These are phyloP conservation scores for Argya squamiceps DNA, from an alignment of 2,797 vertebrate genomes.

Conservation along the genomic window DNA sequence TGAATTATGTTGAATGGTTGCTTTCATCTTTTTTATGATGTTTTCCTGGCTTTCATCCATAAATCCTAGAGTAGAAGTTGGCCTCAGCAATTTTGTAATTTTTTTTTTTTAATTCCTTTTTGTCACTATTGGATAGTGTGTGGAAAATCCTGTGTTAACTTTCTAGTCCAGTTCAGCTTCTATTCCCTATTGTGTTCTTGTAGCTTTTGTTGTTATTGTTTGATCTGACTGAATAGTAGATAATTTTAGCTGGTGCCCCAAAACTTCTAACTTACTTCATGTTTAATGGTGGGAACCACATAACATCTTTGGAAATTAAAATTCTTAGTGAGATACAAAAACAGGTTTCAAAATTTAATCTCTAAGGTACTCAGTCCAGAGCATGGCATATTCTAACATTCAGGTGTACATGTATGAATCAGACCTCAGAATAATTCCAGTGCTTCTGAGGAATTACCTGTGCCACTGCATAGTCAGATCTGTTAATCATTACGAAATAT, in stretches of 20 bases:
- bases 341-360: not conserved
- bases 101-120: not conserved
- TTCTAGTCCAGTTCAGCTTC: not conserved
- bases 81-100: not conserved
- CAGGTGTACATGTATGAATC: not conserved
- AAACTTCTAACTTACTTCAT: not conserved
- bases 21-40: constrained; percentile 42
- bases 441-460: not conserved
- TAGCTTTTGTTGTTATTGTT: not conserved
- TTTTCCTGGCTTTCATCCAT: constrained; percentile 32
- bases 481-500: not conserved
- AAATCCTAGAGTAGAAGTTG: not conserved
- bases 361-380: not conserved
- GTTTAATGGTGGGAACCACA: not conserved
- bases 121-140: not conserved
- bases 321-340: not conserved
- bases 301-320: not conserved
- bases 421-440: not conserved
- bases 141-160: not conserved
- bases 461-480: not conserved
- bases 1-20: constrained; percentile 17
- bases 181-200: not conserved
- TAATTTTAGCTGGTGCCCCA: not conserved
- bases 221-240: not conserved
- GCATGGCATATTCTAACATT: not conserved